Conservation (phyloP, 2,797 vertebrate genomes). For the Neopelma chrysocephalum region DNA sequence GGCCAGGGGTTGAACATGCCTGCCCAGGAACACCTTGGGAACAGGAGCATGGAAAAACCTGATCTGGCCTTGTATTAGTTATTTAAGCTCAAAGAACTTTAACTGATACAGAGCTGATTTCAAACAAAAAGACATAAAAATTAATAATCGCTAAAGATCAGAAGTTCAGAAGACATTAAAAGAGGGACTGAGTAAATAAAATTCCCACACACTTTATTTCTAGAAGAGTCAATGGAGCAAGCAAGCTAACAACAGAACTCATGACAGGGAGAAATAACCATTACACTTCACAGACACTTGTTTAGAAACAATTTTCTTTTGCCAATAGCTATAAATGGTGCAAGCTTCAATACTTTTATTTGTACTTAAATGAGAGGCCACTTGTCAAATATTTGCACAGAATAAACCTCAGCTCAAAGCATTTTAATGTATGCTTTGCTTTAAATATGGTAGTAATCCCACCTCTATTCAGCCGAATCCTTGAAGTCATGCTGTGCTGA, state of each 20-base stretch:
- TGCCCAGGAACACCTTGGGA: conserved; percentile 41
- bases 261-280: not conserved
- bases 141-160: not conserved
- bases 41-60: conserved; percentile 13
- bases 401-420: conserved; percentile 20
- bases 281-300: conserved; percentile 9
- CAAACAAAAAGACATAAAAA: not conserved
- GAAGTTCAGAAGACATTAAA: conserved; percentile 15
- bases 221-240: not conserved
- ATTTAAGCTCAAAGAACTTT: conserved; percentile 50
- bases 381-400: conserved; percentile 2
- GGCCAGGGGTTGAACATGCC: conserved; percentile 37
- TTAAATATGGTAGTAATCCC: conserved; percentile 36
- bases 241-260: not conserved
- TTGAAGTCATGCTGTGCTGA: conserved; percentile 9
- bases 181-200: not conserved
- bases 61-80: conserved; percentile 50
- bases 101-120: conserved; percentile 14
- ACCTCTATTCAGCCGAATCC: not conserved
- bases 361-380: conserved; percentile 22
- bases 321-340: conserved; percentile 7
- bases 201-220: not conserved
- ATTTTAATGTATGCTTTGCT: not conserved
- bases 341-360: conserved; percentile 40
- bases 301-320: conserved; percentile 18